Evolutionary conservation across 2,888 invertebrate species (phyloP).

Genomic region (Pterostichus madidus): DNA sequence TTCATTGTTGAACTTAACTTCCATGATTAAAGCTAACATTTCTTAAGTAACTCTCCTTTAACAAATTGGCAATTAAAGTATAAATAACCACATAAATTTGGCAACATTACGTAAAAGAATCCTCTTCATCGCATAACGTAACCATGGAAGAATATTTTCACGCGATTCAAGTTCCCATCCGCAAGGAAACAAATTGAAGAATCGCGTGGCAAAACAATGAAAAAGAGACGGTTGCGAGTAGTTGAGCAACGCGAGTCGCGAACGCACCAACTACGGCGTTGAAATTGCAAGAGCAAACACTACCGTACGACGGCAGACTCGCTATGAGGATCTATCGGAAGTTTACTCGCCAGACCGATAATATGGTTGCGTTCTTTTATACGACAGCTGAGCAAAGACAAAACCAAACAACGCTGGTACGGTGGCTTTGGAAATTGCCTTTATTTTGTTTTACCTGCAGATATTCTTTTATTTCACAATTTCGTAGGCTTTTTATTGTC

Average conservation of each 20-base stretch:
- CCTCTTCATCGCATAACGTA: background rate
- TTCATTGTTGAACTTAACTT: too few species aligned
- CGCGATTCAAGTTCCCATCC: slow-evolving; percentile 26
- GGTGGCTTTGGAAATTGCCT: slow-evolving; percentile 19
- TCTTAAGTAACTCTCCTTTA: too few species aligned
- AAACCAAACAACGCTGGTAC: slow-evolving; percentile 20
- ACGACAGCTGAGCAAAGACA: slow-evolving; percentile 47
- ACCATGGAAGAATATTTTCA: slow-evolving; percentile 17
- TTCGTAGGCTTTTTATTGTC: background rate
- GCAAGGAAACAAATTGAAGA: slow-evolving; percentile 38
- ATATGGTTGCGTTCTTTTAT: slow-evolving; percentile 42
- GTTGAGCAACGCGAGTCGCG: background rate
- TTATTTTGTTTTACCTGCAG: slow-evolving; percentile 18
- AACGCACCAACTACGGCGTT: background rate
- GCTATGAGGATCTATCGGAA: slow-evolving; percentile 42
- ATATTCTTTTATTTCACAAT: background rate
- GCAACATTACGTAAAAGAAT: too few species aligned
- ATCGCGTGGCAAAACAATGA: slow-evolving; percentile 58
- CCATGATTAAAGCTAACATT: too few species aligned
- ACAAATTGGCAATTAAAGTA: too few species aligned
- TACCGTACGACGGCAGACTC: background rate
- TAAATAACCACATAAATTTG: too few species aligned
- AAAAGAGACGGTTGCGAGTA: background rate
- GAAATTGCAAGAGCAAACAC: slow-evolving; percentile 52
- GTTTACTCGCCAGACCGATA: slow-evolving; percentile 52